These are phyloP conservation scores for Boloria selene DNA, from an alignment of 2,888 invertebrate genomes.

Conservation along the genomic window DNA sequence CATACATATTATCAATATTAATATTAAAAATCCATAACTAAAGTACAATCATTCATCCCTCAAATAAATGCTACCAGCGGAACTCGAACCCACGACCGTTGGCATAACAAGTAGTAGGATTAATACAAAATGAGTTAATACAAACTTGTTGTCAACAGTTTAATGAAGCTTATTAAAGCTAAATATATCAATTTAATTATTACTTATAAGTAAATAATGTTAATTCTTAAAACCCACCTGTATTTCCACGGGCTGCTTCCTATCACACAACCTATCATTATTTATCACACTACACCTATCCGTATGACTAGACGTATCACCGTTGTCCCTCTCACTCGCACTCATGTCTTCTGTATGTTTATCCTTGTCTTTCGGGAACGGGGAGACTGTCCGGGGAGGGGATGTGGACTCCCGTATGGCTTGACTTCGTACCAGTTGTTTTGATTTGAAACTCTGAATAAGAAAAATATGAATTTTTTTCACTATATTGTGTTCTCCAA, in stretches of 20 bases:
- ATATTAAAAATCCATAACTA: too few relatives aligned
- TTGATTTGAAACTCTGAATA: conserved; percentile 85
- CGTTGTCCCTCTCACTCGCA: conserved; percentile 32
- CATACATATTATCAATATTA: too few relatives aligned
- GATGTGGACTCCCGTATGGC: conserved; percentile 93
- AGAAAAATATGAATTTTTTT: not conserved
- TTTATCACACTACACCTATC: conserved; percentile 47
- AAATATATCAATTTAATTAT: not conserved
- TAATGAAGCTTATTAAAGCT: too few relatives aligned
- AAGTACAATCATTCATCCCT: too few relatives aligned
- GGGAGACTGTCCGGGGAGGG: conserved; percentile 82
- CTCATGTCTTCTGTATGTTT: conserved; percentile 17
- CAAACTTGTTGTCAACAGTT: too few relatives aligned
- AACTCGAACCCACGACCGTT: too few relatives aligned
- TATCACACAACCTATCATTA: conserved; percentile 48
- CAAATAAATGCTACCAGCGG: too few relatives aligned
- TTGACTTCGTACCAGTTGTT: conserved; percentile 93
- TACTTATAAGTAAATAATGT: too few relatives aligned
- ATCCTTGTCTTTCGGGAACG: conserved; percentile 45
- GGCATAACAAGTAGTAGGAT: too few relatives aligned
- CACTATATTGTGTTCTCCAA: too few relatives aligned
- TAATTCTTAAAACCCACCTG: conserved; percentile 59
- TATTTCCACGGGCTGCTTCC: conserved; percentile 70
- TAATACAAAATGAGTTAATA: too few relatives aligned
- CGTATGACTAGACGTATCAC: conserved; percentile 67